These are phyloP conservation scores for Microctonus hyperodae DNA, from an alignment of 2,888 invertebrate species.

Conservation along the genomic window DNA sequence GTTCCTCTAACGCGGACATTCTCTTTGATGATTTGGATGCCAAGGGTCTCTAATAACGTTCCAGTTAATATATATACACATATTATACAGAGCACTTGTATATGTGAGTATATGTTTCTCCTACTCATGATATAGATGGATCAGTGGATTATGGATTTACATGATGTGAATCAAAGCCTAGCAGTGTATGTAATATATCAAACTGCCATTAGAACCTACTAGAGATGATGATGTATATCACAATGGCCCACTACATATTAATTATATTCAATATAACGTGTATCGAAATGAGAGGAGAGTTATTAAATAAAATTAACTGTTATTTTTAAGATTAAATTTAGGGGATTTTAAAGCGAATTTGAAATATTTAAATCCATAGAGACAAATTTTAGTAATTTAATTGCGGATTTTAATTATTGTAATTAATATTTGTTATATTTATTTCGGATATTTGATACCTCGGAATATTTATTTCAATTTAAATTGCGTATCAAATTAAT, in stretches of 20 bases:
- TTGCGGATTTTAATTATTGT: too few relatives aligned
- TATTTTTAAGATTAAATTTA: too few relatives aligned
- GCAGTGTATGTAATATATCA: neutral
- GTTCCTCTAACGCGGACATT: constrained; percentile 9
- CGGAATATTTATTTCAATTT: too few relatives aligned
- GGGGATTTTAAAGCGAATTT: too few relatives aligned
- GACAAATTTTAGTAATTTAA: too few relatives aligned
- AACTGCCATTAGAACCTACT: neutral
- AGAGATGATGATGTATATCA: neutral
- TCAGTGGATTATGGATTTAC: constrained; percentile 11
- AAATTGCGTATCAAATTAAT: too few relatives aligned
- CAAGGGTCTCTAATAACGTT: constrained; percentile 43
- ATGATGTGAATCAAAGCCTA: constrained; percentile 8
- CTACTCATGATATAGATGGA: neutral
- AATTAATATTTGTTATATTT: too few relatives aligned
- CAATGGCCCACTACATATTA: neutral
- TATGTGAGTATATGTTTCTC: constrained; percentile 1
- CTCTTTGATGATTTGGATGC: constrained; percentile 29
- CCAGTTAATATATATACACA: constrained; percentile 14
- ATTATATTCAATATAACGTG: neutral
- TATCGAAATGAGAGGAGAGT: too few relatives aligned
- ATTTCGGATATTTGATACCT: too few relatives aligned
- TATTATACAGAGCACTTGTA: constrained; percentile 1
- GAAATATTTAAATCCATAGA: too few relatives aligned
- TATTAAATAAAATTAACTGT: too few relatives aligned